phyloP scores from a whole-genome alignment of 1,140 invertebrate genomes.

The Brachionus asplanchnoidis region DNA sequence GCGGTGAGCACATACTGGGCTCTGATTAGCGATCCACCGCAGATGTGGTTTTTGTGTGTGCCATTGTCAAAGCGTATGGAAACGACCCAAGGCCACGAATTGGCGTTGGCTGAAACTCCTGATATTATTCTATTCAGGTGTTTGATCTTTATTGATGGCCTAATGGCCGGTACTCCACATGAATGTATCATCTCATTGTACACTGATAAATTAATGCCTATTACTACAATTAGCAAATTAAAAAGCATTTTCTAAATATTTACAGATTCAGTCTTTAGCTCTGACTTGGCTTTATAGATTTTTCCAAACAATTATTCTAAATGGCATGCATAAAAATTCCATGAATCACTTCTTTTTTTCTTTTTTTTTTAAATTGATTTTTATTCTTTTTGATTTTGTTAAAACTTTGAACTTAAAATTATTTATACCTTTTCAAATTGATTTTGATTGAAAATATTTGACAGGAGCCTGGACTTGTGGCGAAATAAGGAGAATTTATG shows the following conservation, averaged over 20 bases:
- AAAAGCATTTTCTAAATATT: neutral
- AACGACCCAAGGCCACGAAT: slow-evolving; percentile 36
- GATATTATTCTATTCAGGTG: neutral
- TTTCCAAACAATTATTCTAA: neutral
- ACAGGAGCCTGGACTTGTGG: no score
- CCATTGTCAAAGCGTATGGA: slow-evolving; percentile 20
- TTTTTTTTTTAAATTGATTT: neutral
- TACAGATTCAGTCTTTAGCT: neutral
- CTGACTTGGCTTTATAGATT: neutral
- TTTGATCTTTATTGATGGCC: neutral
- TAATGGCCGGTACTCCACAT: neutral
- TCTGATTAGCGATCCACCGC: neutral
- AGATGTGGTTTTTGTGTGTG: neutral
- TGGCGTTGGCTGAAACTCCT: neutral
- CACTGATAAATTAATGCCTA: neutral
- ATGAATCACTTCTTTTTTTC: neutral
- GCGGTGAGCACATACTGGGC: neutral
- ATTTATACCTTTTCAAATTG: no score
- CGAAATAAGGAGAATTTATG: no score
- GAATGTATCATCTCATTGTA: neutral
- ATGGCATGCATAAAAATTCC: neutral
- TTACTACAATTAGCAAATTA: neutral
- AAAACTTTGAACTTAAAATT: no score
- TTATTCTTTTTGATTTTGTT: no score
- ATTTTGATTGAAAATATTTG: no score